phyloP scores from a whole-genome alignment of 2,113 vertebrate genomes.

The Cololabis saira region DNA sequence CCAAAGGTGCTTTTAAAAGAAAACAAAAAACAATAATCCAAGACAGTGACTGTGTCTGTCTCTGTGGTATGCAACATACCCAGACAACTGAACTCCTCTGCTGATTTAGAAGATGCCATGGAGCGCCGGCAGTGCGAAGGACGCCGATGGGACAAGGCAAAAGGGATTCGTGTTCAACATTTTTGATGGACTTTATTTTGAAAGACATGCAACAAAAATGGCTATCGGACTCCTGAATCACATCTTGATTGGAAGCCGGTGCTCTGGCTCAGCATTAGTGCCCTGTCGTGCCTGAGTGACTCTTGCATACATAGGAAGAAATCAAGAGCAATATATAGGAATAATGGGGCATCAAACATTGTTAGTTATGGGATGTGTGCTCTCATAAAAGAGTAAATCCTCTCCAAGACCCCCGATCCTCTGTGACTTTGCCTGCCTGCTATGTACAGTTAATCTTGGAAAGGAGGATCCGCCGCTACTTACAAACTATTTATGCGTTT shows the following conservation, averaged over 20 bases:
- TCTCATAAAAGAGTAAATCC: conserved; percentile 37
- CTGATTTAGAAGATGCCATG: conserved; percentile 54
- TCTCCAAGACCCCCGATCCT: conserved; percentile 28
- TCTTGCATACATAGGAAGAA: conserved; percentile 43
- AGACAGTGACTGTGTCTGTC: conserved; percentile 81
- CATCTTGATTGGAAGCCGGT: conserved; percentile 26
- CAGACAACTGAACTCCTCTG: conserved; percentile 54
- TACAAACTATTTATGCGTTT: conserved; percentile 81
- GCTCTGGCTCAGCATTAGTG: conserved; percentile 32
- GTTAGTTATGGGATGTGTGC: conserved; percentile 39
- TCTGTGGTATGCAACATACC: conserved; percentile 57
- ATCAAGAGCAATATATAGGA: conserved; percentile 24
- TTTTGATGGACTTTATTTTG: conserved; percentile 48
- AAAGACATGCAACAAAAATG: conserved; percentile 30
- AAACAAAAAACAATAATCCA: conserved; percentile 2
- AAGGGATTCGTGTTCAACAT: conserved; percentile 51
- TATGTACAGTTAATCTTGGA: conserved; percentile 68
- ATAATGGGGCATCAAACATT: conserved; percentile 45
- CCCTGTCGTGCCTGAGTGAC: conserved; percentile 44
- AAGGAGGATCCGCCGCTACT: conserved; percentile 59
- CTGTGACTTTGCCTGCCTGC: conserved; percentile 54
- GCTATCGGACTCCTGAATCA: conserved; percentile 31
- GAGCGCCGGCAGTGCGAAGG: conserved; percentile 38
- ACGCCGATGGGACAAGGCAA: conserved; percentile 41
- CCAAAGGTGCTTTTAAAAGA: conserved; percentile 89